Evolutionary conservation across 2,888 invertebrate species (phyloP), one percentile per base, ranked within the genome.

Genomic region (Ischnura elegans): DNA sequence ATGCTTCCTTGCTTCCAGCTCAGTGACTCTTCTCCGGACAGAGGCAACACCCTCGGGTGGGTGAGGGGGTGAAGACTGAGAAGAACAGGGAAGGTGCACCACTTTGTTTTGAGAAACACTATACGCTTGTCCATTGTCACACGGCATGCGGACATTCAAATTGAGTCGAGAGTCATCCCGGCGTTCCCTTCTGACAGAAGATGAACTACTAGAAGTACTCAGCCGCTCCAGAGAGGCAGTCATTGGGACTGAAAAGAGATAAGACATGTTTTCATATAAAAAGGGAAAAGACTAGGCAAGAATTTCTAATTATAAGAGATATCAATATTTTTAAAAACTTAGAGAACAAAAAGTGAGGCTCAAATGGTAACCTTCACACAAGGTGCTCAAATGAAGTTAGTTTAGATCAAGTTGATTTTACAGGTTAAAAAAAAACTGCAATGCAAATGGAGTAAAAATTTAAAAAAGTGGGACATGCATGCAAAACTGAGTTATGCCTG

Each of bases 31-130:
- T 95, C 97, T 97, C 95, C 97, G 97, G 93, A 98, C 98, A 45
- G 97, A 97, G 45, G 97, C 96, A 87, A 96, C 96, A 4, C 94
- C 95, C 94, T 94, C 95, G 95, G 95, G 94, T 93, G 94, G 19
- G 25, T 86, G 47, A 43, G 87, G 93, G 51, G 86, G 86, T 36
- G 93, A 51, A 45, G 94, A 87, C 21, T 55, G 87, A 87, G 43
- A n/a, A 42, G 94, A 94, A 19, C 97, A 97, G 94, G 98, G 98
- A 94, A 98, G 96, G 95, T 98, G 97, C 94, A 98, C 97, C 95
- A 98, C 98, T 96, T 98, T 98, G 96, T 98, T 98, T 95, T 98
- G 98, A 87, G 98, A 98, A 47, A 98, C 98, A 95, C 98, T 98
- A 96, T 98, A 98, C 95, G 98, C 97, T 95, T 98, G 97, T 66